Evolutionary conservation across 2,797 vertebrate genomes (phyloP), one percentile per base, ranked within the genome.

Genomic region (Alauda arvensis): DNA sequence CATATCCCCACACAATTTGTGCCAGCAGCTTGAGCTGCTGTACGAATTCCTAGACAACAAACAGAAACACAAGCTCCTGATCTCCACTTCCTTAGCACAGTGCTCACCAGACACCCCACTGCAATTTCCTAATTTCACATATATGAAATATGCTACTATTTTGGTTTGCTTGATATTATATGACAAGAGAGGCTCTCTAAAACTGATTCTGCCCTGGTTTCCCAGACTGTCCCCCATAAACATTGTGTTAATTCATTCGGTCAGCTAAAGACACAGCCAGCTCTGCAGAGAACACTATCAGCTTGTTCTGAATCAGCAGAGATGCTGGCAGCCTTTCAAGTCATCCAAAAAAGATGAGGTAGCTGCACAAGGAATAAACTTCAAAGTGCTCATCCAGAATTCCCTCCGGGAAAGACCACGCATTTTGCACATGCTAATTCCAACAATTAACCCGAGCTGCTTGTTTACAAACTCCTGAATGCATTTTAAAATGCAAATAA

Each of bases 281-380:
- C 88, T 77, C 66, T 77, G 83, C 89, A 92, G 67, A 39, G 55
- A 95, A 93, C 95, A 96, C 95, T 85, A 67, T 88, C 89, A 85
- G 88, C 85, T 91, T 94, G 95, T 85, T 92, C 83, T 65, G 87
- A 86, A 95, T 74, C 86, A 91, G 83, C 90, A 89, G 12, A 26
- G 66, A 93, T 52, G 46, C 77, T 85, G 92, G 93, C 92, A 92
- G 93, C 60, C 60, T 90, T 92, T 87, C 85, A 66, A 84, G 52
- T 25, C n/a, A 60, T 56, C 63, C 0, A 1, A 69, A 92, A 85
- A 83, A 90, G 57, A 79, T 5, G 49, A 70, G 74, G 68, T 87
- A 89, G 65, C 72, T 91, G 68, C 71, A 85, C 46, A 93, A 53
- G 40, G 43, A 76, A 79, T 79, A 65, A 92, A 89, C 75, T 74